Percentiles rank a stretch among this genome's conserved stretches.
phyloP scores from a whole-genome alignment of 2,888 invertebrate species.

The Megastigmus dorsalis region DNA sequence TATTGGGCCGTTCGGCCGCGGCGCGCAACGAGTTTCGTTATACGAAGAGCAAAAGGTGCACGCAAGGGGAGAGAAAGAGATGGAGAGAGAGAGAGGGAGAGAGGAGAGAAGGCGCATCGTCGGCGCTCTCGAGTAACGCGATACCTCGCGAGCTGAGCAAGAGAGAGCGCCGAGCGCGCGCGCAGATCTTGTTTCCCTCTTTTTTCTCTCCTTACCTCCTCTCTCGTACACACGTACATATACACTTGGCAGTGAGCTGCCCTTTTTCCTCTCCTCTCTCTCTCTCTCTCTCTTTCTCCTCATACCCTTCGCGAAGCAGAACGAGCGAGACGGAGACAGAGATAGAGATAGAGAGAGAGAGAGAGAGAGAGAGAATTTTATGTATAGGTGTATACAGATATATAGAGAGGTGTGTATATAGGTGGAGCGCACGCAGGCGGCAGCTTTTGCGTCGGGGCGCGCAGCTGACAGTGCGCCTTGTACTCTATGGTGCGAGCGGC shows the following conservation, averaged over 20 bases:
- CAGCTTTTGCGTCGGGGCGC: conserved; percentile 40
- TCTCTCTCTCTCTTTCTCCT: conserved; percentile 16
- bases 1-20: conserved; percentile 56
- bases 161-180: conserved; percentile 12
- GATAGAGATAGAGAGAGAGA: not conserved
- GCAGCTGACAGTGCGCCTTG: conserved; percentile 50
- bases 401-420: no score
- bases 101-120: not conserved
- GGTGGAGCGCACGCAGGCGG: conserved; percentile 19
- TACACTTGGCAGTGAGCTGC: no score
- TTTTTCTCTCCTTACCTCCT: conserved; percentile 25
- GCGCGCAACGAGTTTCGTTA: conserved; percentile 22
- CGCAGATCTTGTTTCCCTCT: conserved; percentile 48
- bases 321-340: conserved; percentile 8
- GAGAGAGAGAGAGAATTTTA: conserved; percentile 17
- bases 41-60: not conserved
- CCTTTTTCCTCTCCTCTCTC: conserved; percentile 18
- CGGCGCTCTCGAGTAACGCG: conserved; percentile 54
- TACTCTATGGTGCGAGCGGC: conserved; percentile 3
- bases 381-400: conserved; percentile 6
- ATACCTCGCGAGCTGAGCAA: no score
- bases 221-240: no score
- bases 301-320: not conserved
- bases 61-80: not conserved
- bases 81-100: not conserved